Conservation (phyloP, 2,888 invertebrate species). For the Ommatoiulus sabulosus region DNA sequence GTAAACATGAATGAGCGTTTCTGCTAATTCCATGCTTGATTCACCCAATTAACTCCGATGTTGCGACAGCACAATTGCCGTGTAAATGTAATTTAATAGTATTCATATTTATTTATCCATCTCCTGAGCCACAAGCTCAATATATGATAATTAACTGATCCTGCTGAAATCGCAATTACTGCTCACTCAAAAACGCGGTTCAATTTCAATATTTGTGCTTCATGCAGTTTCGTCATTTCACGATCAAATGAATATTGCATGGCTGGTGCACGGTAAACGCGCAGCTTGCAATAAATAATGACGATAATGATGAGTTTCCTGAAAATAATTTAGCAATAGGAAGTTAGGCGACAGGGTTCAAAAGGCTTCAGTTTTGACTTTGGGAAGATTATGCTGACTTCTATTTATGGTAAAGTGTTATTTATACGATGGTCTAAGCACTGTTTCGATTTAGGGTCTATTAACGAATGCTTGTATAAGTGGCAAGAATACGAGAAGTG, state of each 20-base stretch:
- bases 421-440: too few species aligned
- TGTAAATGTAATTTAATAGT: constrained; percentile 7
- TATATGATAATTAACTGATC: constrained; percentile 24
- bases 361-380: neutral
- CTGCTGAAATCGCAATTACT: constrained; percentile 18
- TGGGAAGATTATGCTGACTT: neutral
- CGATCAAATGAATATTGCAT: neutral
- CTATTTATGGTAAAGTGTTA: neutral
- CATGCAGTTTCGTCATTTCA: neutral
- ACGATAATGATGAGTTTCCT: constrained; percentile 9
- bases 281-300: constrained; percentile 5
- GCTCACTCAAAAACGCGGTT: constrained; percentile 4
- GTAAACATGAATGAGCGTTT: neutral
- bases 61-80: neutral
- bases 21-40: neutral
- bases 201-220: neutral
- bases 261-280: neutral
- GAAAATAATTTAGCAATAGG: neutral
- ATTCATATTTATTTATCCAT: constrained; percentile 23
- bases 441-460: too few species aligned
- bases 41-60: neutral
- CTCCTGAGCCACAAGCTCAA: constrained; percentile 7
- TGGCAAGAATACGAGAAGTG: too few species aligned
- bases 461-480: too few species aligned
- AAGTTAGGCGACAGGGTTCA: neutral